Base-by-base conservation (phyloP, 2,113 vertebrate species). In the Pollimyrus isidori region DNA sequence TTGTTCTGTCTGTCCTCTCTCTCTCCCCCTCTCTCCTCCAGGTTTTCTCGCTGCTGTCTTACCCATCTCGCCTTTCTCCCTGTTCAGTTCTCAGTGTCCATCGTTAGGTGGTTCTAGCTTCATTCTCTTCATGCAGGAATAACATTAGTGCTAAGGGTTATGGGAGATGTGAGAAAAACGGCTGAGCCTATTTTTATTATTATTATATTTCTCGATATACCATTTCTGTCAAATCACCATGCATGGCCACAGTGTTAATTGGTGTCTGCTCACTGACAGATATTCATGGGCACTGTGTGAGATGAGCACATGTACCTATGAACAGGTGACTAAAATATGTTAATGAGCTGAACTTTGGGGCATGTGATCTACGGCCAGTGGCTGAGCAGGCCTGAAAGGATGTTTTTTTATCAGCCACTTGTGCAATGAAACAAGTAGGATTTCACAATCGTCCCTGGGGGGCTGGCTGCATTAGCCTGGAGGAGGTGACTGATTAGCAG, bases 21-120 rank as follows among this genome's bases (percentile, higher is more conserved):
- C 80, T 53, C 80, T 53, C 69, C 49, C 19, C 52, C n/a, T 49
- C 65, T 49, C 30, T 65, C 62, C 56, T 48, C 21, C 58, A 52
- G 30, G n/a, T 80, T 85, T 35, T 65, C 80, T 46, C 39, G 11
- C 87, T 39, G 21, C 30, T 39, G 2, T 56, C 30, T 58, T 30
- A 15, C 7, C 15, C 87, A 92, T 93, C 93, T 94, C 92, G 92
- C 92, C 91, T 93, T 92, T 94, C 93, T 94, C 93, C 91, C 26
- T 39, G n/a, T 87, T 19, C 85, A 11, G 13, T 52, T 35, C 49
- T 21, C 85, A 87, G 19, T 23, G 35, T 13, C 6, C 42, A 17
- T 82, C 6, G n/a, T 48, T 84, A 48, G 45, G 11, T 23, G 48
- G 42, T n/a, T 65, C 53, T 49, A 11, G 46, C 82, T 65, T 17